Conservation (phyloP, 2,797 vertebrate species). For the Phoxinus dragarum region DNA sequence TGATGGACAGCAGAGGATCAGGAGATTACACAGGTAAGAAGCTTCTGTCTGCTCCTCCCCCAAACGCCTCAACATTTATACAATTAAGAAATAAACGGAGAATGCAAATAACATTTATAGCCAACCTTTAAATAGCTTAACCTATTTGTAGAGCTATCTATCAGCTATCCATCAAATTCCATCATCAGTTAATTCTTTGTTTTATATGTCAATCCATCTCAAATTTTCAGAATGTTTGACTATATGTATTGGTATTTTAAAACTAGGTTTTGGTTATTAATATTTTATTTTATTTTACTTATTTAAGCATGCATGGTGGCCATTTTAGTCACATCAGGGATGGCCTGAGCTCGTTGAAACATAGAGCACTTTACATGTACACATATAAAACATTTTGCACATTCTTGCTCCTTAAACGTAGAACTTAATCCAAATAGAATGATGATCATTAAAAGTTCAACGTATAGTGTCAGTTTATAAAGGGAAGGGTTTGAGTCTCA, state of each 20-base stretch:
- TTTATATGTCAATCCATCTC: not conserved
- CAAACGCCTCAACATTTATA: not conserved
- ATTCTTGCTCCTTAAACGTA: not conserved
- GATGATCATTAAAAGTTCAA: not conserved
- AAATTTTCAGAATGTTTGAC: not conserved
- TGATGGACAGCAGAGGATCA: not conserved
- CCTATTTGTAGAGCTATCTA: not conserved
- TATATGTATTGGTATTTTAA: not conserved
- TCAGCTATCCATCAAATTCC: too few relatives aligned
- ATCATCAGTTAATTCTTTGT: too few relatives aligned
- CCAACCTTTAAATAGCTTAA: not conserved
- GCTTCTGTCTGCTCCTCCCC: constrained; percentile 13
- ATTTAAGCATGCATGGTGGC: not conserved
- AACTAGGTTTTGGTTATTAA: not conserved
- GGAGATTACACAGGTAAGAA: constrained; percentile 21
- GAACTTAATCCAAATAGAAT: too few relatives aligned
- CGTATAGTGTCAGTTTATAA: not conserved
- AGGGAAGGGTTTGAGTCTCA: not conserved
- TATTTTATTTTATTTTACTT: not conserved
- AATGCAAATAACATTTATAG: not conserved
- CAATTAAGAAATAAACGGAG: not conserved
- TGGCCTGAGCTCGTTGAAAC: not conserved
- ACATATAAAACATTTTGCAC: not conserved
- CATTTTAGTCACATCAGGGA: not conserved
- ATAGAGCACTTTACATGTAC: too few relatives aligned